A percentile compares a stretch with the other conserved stretches of the same genome.
These are phyloP conservation scores for Zaprionus kolodkinae DNA, from an alignment of 1,140 invertebrate genomes.

Conservation along the genomic window DNA sequence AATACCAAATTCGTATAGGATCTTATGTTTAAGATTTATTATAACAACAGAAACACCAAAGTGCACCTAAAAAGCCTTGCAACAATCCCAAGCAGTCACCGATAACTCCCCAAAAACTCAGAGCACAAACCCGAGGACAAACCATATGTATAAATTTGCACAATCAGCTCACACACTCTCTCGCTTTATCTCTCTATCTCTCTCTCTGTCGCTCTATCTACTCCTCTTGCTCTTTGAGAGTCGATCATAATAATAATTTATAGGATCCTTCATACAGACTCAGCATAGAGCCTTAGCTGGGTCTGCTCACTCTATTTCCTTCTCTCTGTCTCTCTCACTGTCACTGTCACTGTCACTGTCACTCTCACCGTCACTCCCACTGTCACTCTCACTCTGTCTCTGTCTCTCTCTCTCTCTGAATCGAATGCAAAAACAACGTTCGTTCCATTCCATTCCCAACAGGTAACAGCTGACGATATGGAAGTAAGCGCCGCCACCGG, in stretches of 20 bases:
- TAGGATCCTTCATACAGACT: constrained; percentile 34
- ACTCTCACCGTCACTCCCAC: constrained; percentile 17
- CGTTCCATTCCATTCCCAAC: constrained; percentile 71
- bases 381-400: constrained; percentile 24
- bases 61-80: constrained; percentile 13
- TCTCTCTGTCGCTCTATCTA: constrained; percentile 18
- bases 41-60: constrained; percentile 12
- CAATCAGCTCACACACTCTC: constrained; percentile 7
- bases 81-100: constrained; percentile 36
- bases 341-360: constrained; percentile 31
- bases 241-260: not conserved
- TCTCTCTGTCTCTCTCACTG: constrained; percentile 33
- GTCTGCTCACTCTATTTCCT: constrained; percentile 3
- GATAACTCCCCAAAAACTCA: constrained; percentile 36
- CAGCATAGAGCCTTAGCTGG: constrained; percentile 28
- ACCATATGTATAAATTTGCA: constrained; percentile 22
- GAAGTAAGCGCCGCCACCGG: constrained; percentile 83
- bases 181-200: constrained; percentile 12
- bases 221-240: constrained; percentile 1
- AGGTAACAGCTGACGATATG: constrained; percentile 84
- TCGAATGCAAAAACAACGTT: constrained; percentile 64
- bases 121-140: constrained; percentile 24
- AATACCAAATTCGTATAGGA: constrained; percentile 38
- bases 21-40: constrained; percentile 10
- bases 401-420: constrained; percentile 53